These are phyloP conservation scores for Apeira syringaria DNA, from an alignment of 2,888 invertebrate genomes.

Conservation along the genomic window DNA sequence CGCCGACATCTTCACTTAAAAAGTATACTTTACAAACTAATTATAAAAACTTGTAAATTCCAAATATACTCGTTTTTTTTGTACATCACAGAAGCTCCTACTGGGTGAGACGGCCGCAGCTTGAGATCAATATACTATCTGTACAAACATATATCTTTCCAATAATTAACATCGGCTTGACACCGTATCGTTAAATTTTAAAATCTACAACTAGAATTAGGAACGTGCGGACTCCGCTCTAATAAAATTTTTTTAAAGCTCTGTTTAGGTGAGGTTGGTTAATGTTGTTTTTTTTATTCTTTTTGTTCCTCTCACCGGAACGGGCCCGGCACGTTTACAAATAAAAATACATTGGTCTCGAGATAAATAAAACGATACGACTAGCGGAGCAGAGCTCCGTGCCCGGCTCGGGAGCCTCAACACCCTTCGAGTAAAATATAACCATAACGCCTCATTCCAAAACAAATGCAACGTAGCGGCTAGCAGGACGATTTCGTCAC, in stretches of 20 bases:
- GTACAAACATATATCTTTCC: constrained; percentile 78
- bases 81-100: constrained; percentile 81
- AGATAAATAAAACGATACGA: constrained; percentile 76
- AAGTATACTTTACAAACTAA: constrained; percentile 79
- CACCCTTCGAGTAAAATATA: constrained; percentile 50
- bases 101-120: constrained; percentile 64
- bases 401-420: constrained; percentile 50
- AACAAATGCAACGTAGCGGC: constrained; percentile 60
- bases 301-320: constrained; percentile 27
- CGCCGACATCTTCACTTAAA: constrained; percentile 72
- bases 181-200: constrained; percentile 73
- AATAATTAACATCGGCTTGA: constrained; percentile 69
- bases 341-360: constrained; percentile 73
- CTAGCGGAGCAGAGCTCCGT: constrained; percentile 54
- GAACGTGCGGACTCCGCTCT: constrained; percentile 44
- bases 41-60: constrained; percentile 83
- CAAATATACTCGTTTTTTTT: constrained; percentile 79
- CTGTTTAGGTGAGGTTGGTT: constrained; percentile 46
- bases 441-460: constrained; percentile 57
- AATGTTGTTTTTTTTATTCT: constrained; percentile 4
- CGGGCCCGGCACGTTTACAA: constrained; percentile 35
- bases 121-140: constrained; percentile 78
- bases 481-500: constrained; percentile 29
- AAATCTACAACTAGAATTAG: constrained; percentile 74
- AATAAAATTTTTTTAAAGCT: constrained; percentile 63